These are phyloP conservation scores for Bufo bufo DNA, from an alignment of 2,113 vertebrate species.

Conservation along the genomic window DNA sequence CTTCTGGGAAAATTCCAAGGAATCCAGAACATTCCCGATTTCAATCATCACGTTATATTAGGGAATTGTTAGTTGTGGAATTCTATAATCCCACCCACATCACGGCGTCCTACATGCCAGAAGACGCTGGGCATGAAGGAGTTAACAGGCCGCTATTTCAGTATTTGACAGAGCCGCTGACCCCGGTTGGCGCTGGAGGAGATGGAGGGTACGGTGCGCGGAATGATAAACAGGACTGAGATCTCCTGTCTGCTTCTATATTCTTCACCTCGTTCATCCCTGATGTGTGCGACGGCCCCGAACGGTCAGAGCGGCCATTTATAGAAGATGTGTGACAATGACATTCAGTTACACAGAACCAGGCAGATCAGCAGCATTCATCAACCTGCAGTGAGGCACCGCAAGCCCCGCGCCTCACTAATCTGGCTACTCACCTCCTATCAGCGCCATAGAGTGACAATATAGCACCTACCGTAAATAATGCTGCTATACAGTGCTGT, in stretches of 20 bases:
- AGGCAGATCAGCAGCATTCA: no score
- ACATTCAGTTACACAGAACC: no score
- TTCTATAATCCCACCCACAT: not conserved
- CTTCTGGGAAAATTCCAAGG: not conserved
- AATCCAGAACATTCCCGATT: not conserved
- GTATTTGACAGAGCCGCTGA: not conserved
- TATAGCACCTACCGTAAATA: no score
- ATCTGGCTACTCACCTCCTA: no score
- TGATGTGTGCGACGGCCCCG: not conserved
- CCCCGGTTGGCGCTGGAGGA: not conserved
- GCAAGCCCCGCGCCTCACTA: no score
- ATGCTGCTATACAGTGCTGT: no score
- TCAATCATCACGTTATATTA: not conserved
- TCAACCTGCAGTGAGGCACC: no score
- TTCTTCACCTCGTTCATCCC: not conserved
- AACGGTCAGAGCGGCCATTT: no score
- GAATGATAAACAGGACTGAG: slow-evolving; percentile 3
- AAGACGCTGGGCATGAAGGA: not conserved
- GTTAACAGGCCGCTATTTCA: not conserved
- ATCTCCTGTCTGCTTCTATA: slow-evolving; percentile 22
- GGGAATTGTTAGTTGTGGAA: not conserved
- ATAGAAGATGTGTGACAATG: no score
- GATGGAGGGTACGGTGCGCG: slow-evolving; percentile 3
- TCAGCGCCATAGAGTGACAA: no score
- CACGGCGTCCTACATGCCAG: not conserved